Conservation (phyloP, 2,113 vertebrate genomes). For the Notothenia rossii region DNA sequence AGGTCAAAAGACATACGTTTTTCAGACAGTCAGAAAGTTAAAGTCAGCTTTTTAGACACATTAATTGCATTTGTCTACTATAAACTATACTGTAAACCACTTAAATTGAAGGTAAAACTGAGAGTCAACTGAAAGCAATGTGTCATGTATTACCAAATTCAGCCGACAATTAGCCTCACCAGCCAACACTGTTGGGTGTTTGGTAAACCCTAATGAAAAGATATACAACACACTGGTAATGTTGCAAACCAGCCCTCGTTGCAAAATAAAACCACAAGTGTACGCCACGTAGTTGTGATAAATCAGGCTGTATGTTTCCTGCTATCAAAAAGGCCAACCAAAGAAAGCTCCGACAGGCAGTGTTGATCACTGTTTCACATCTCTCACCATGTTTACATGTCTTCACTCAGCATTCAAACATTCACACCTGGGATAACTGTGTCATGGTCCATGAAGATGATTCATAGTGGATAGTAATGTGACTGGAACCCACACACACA, state of each 20-base stretch:
- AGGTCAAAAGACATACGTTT: no score
- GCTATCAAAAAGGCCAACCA: background rate
- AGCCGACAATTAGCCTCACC: no score
- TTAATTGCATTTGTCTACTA: background rate
- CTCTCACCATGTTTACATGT: slow-evolving; percentile 41
- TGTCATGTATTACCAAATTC: background rate
- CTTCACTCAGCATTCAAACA: slow-evolving; percentile 42
- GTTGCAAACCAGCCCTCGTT: background rate
- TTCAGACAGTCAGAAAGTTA: no score
- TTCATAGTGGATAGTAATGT: background rate
- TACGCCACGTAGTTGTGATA: background rate
- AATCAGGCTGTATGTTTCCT: background rate
- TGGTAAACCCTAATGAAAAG: background rate
- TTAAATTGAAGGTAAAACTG: background rate
- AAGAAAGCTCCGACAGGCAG: slow-evolving; percentile 22
- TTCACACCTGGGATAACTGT: slow-evolving; percentile 34
- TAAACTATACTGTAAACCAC: background rate
- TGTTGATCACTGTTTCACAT: slow-evolving; percentile 6
- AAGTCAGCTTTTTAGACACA: background rate
- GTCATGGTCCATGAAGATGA: slow-evolving; percentile 25
- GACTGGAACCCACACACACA: background rate
- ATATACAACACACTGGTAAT: background rate
- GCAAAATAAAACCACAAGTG: background rate
- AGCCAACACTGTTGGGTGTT: no score
- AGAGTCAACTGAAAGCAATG: background rate